Base-by-base conservation (phyloP, 2,888 invertebrate genomes). In the Agrotis segetum region DNA sequence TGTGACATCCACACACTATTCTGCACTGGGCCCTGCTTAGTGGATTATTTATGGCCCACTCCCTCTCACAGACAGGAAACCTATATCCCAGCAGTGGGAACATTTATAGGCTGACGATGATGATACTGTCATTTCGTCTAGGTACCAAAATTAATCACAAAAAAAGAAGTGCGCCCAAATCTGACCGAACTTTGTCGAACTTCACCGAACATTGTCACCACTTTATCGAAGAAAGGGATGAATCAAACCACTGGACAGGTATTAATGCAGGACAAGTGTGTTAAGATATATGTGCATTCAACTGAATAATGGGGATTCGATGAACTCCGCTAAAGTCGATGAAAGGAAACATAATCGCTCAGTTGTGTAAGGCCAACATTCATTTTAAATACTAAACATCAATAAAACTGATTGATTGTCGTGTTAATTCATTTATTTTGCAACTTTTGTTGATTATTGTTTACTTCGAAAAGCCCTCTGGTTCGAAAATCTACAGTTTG, bases 401-500 rank as follows among this genome's bases (percentile, higher is more conserved):
- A 82, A 87, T 82, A 85, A 80, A 85, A 82, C 81, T 79, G 77
- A 86, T 81, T 79, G 77, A 86, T 71, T 81, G 76, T 81, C 70
- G 75, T 34, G 19, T 81, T 72, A 76, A 80, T 79, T 78, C 52
- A 75, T 81, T 87, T 71, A 76, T 64, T 67, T 82, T 46, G 7
- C 73, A 67, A 64, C 68, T 77, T 74, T 73, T 64, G 67, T 75
- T 75, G 62, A 56, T 56, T 53, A 66, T 71, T 72, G 61, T 82
- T 61, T 64, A 29, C 47, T 60, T 71, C 70, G 40, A 56, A 67
- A 59, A 77, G 60, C 70, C 69, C 67, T 64, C 44, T 11, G 59
- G 16, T 55, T 60, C 29, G 53, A 29, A 58, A 62, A 69, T 44
- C 72, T 65, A 65, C 21, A 53, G 14, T 4, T 44, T 58, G 40